Conservation (phyloP, 35 echinoderm and acorn worm species). For the Ptychodera flava region DNA sequence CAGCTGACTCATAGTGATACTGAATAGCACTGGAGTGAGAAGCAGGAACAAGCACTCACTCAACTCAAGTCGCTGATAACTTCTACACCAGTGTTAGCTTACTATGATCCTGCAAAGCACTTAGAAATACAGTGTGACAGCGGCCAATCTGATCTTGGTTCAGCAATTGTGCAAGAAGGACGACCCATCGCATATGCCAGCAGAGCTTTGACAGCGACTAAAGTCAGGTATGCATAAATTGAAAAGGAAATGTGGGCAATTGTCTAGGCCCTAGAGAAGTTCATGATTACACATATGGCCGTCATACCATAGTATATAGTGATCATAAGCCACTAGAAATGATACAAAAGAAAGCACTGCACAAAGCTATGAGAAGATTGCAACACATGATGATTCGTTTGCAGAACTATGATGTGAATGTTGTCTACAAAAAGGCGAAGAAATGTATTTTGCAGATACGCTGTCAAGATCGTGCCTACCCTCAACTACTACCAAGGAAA, state of each 20-base stretch:
- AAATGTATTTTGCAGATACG: slow-evolving; percentile 1
- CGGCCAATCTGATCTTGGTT: slow-evolving; percentile 34
- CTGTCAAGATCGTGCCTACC: background rate
- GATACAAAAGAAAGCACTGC: background rate
- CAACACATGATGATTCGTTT: background rate
- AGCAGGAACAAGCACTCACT: slow-evolving; percentile 17
- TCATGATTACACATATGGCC: slow-evolving; percentile 56
- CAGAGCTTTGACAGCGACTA: slow-evolving; percentile 12
- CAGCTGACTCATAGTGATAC: slow-evolving; percentile 29
- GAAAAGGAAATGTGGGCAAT: slow-evolving; percentile 34
- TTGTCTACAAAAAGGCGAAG: slow-evolving; percentile 4
- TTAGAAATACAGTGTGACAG: slow-evolving; percentile 34
- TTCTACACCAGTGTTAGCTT: slow-evolving; percentile 30
- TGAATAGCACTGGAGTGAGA: slow-evolving; percentile 30
- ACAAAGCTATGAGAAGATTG: background rate
- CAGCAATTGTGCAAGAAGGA: slow-evolving; percentile 40
- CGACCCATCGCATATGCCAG: slow-evolving; percentile 37
- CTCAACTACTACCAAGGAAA: background rate
- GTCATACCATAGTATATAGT: slow-evolving; percentile 19
- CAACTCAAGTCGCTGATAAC: slow-evolving; percentile 39
- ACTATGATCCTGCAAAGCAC: slow-evolving; percentile 23
- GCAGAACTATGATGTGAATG: background rate
- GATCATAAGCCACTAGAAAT: slow-evolving; percentile 1
- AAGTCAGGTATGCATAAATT: slow-evolving; percentile 41
- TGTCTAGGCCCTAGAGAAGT: slow-evolving; percentile 33